phyloP scores from a whole-genome alignment of 2,113 vertebrate species.

The Neopipo cinnamomea region DNA sequence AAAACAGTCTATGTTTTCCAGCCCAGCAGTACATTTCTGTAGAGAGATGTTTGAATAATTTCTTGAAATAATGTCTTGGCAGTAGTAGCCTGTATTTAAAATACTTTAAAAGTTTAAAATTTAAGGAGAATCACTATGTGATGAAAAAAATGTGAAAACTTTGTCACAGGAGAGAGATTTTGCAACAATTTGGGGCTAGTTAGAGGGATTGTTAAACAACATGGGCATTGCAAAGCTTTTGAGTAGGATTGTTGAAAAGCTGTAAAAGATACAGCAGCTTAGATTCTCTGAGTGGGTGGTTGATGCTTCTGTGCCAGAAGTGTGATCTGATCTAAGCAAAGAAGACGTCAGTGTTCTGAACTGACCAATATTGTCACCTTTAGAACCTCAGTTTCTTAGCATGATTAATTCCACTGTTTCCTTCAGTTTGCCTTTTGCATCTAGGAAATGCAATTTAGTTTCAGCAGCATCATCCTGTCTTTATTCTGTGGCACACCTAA shows the following conservation, averaged over 20 bases:
- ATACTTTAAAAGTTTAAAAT: neutral
- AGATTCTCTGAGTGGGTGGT: neutral
- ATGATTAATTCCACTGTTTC: neutral
- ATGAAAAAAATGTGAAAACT: neutral
- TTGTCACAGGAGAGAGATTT: neutral
- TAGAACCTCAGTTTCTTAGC: neutral
- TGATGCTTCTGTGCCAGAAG: neutral
- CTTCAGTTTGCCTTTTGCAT: neutral
- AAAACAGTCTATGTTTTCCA: neutral
- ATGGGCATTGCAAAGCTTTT: neutral
- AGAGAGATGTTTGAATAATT: neutral
- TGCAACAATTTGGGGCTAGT: neutral
- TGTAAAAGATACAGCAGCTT: neutral
- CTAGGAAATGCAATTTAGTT: neutral
- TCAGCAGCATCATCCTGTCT: neutral
- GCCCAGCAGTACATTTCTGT: neutral
- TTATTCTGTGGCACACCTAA: neutral
- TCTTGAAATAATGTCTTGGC: neutral
- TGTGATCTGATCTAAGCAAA: neutral
- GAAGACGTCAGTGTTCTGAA: neutral
- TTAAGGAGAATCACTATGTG: neutral
- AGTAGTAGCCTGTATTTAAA: neutral
- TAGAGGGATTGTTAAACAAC: neutral
- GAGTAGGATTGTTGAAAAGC: neutral
- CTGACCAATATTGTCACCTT: neutral